Conservation (phyloP, 2,113 vertebrate species). For the Xiphias gladius region DNA sequence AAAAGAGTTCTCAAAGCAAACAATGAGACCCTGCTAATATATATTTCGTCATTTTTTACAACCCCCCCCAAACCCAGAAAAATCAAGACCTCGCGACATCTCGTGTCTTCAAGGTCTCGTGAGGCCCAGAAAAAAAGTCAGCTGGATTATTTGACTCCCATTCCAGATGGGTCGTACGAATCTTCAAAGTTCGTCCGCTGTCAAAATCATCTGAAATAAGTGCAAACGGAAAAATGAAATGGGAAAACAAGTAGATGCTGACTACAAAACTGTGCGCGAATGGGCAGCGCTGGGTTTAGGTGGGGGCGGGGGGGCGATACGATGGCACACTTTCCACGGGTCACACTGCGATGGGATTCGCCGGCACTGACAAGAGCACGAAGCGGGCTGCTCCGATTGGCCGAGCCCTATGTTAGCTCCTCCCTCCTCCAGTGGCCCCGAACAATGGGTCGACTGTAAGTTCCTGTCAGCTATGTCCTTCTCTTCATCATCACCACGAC, state of each 20-base stretch:
- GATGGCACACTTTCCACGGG: constrained; percentile 57
- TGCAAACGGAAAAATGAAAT: constrained; percentile 50
- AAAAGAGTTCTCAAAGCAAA: constrained; percentile 38
- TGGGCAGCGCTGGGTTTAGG: constrained; percentile 31
- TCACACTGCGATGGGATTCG: constrained; percentile 34
- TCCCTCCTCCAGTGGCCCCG: not conserved
- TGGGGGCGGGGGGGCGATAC: not conserved
- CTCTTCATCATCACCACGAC: constrained; percentile 10
- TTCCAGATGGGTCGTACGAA: constrained; percentile 40
- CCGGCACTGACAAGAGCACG: constrained; percentile 35
- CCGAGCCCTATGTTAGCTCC: constrained; percentile 4
- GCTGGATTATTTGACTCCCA: constrained; percentile 13
- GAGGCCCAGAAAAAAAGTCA: not conserved
- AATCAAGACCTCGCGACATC: not conserved
- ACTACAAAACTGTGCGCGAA: constrained; percentile 24
- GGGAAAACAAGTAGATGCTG: not conserved
- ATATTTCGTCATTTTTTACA: not conserved
- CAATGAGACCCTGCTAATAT: constrained; percentile 23
- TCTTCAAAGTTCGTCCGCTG: constrained; percentile 1
- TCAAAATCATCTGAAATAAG: constrained; percentile 34
- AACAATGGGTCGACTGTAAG: not conserved
- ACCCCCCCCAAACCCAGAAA: not conserved
- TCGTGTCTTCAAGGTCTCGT: too few species aligned
- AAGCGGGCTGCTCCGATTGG: constrained; percentile 23
- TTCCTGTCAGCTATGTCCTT: constrained; percentile 49